Evolutionary conservation across 2,797 vertebrate genomes (phyloP).

Genomic region (Peromyscus attwateri): DNA sequence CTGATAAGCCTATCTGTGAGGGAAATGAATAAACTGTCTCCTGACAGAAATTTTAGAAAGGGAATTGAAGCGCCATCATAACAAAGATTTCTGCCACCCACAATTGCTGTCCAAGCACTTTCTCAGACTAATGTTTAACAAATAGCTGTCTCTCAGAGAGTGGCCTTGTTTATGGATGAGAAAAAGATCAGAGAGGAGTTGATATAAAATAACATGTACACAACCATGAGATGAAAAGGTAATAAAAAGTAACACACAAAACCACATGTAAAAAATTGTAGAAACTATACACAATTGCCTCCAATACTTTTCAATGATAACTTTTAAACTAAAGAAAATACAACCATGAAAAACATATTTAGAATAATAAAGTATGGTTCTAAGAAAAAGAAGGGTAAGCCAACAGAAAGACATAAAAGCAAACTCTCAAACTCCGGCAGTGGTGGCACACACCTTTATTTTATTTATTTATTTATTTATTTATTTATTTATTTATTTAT

Average conservation of each 20-base stretch:
- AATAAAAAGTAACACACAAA: slow-evolving; percentile 46
- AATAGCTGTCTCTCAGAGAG: neutral
- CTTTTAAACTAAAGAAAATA: neutral
- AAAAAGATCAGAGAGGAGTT: slow-evolving; percentile 5
- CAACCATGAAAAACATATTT: neutral
- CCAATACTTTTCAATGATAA: neutral
- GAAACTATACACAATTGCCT: slow-evolving; percentile 3
- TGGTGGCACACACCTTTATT: neutral
- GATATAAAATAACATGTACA: neutral
- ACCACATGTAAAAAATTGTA: neutral
- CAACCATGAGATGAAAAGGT: neutral
- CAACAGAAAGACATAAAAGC: slow-evolving; percentile 32
- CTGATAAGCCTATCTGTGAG: neutral
- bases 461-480: no score
- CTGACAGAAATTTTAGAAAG: slow-evolving; percentile 50
- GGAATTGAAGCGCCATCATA: slow-evolving; percentile 37
- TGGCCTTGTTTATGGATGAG: neutral
- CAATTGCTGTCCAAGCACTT: neutral
- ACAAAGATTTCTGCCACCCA: neutral
- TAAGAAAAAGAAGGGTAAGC: slow-evolving; percentile 18
- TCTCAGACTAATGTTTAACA: neutral
- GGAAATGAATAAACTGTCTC: neutral
- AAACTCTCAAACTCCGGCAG: neutral
- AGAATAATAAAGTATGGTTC: slow-evolving; percentile 29
- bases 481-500: no score